Evolutionary conservation across 2,113 vertebrate genomes (phyloP).

Genomic region (Cephalopterus ornatus): DNA sequence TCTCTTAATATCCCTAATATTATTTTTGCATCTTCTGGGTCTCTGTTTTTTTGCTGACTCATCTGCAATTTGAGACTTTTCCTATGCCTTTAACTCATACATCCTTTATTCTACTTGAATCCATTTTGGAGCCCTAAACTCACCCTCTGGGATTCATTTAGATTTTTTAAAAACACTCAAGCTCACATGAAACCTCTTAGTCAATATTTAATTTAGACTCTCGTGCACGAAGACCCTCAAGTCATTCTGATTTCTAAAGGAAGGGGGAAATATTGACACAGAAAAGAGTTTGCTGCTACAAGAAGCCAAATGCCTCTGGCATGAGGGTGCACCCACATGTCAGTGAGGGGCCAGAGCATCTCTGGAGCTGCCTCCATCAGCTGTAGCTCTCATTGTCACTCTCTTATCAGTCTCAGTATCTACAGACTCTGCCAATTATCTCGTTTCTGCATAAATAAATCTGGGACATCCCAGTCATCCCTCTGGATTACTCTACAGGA

Average conservation of each 20-base stretch:
- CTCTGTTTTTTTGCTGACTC: neutral
- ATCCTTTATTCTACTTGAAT: neutral
- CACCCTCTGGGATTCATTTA: neutral
- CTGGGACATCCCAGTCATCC: neutral
- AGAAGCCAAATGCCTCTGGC: neutral
- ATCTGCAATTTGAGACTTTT: conserved; percentile 4
- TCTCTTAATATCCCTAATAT: neutral
- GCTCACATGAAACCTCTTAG: conserved; percentile 9
- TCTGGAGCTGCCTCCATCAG: neutral
- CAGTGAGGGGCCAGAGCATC: neutral
- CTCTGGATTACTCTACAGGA: neutral
- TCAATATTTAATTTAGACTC: conserved; percentile 12
- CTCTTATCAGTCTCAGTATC: neutral
- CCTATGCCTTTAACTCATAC: neutral
- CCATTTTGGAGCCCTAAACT: neutral
- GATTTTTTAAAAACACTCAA: neutral
- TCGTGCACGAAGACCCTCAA: neutral
- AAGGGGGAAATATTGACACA: neutral
- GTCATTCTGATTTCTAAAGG: neutral
- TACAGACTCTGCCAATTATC: neutral
- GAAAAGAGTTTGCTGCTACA: neutral
- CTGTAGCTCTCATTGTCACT: neutral
- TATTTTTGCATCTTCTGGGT: neutral
- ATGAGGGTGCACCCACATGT: neutral
- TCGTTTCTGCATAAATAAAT: neutral